phyloP scores from a whole-genome alignment of 2,113 vertebrate species.

The Microcebus jonahi region DNA sequence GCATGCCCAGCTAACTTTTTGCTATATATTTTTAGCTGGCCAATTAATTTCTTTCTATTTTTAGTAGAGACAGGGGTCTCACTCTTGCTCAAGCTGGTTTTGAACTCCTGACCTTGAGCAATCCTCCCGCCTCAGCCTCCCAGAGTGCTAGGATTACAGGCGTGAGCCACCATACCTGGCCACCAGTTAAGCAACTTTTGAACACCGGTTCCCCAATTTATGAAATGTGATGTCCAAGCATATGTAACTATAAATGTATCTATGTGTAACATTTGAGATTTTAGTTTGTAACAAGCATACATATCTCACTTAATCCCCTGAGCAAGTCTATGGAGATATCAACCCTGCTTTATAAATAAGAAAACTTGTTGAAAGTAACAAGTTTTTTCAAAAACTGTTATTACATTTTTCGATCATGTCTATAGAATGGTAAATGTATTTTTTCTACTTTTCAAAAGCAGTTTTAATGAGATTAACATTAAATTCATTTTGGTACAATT shows the following conservation, averaged over 20 bases:
- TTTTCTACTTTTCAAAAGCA: conserved; percentile 27
- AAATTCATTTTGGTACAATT: background rate
- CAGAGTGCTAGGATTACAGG: no score
- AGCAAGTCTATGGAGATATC: background rate
- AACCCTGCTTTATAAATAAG: background rate
- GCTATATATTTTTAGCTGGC: no score
- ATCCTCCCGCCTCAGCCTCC: no score
- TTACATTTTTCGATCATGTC: background rate
- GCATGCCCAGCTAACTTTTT: no score
- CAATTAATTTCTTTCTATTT: no score
- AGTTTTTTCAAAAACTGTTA: background rate
- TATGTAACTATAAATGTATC: background rate
- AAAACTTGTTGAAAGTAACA: background rate
- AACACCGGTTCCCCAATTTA: background rate
- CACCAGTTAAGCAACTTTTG: background rate
- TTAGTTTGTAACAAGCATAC: background rate
- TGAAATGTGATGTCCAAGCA: background rate
- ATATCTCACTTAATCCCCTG: background rate
- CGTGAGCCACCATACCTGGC: no score
- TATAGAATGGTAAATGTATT: background rate
- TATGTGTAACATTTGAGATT: background rate
- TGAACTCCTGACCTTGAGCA: no score
- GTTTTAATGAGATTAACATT: conserved; percentile 6
- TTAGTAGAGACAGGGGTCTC: no score
- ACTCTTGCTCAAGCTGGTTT: no score